Evolutionary conservation across 1,140 invertebrate genomes (phyloP).

Genomic region (Eulimnadia texana): DNA sequence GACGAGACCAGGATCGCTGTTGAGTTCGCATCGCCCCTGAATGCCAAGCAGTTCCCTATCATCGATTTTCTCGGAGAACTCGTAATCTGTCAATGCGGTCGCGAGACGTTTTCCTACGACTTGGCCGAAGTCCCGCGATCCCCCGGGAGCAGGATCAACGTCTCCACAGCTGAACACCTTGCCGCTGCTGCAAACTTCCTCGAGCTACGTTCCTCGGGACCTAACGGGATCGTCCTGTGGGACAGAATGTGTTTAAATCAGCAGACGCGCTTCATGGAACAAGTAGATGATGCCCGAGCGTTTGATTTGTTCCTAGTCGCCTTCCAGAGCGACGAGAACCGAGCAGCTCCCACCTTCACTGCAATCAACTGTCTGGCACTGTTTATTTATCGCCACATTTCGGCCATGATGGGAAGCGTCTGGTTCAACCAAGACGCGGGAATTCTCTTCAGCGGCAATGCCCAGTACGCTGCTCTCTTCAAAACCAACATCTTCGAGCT

Average conservation of each 20-base stretch:
- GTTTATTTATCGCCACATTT: background rate
- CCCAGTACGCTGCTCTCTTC: background rate
- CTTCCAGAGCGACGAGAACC: background rate
- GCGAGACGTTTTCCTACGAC: background rate
- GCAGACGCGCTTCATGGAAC: background rate
- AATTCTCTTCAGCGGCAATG: background rate
- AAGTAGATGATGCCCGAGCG: background rate
- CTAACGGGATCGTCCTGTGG: background rate
- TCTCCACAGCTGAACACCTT: background rate
- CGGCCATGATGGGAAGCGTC: background rate
- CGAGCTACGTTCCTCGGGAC: background rate
- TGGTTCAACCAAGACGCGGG: background rate
- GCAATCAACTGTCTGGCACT: background rate
- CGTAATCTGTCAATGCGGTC: background rate
- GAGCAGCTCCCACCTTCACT: constrained; percentile 2
- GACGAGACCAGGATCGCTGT: background rate
- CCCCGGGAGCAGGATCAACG: background rate
- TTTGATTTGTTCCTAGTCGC: background rate
- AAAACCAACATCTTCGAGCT: background rate
- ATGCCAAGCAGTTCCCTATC: background rate
- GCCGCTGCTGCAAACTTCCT: background rate
- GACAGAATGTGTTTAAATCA: background rate
- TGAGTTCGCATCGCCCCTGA: background rate
- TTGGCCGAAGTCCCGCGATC: background rate
- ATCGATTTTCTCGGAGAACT: background rate